phyloP scores from a whole-genome alignment of 2,797 vertebrate genomes.

The Phataginus tricuspis region DNA sequence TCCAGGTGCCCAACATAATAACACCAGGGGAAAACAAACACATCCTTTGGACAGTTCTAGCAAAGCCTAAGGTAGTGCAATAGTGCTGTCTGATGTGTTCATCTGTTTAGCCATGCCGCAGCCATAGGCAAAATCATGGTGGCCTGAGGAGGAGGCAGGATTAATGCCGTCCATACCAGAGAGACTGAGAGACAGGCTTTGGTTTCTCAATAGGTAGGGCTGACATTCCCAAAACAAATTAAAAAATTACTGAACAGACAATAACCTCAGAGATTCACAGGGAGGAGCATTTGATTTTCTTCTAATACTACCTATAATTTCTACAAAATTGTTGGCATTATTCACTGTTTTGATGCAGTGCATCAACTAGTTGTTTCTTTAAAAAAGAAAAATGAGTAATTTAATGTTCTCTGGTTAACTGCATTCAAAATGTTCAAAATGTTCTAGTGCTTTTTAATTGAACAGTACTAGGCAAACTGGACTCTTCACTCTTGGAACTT shows the following conservation, averaged over 20 bases:
- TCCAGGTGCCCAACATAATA: background rate
- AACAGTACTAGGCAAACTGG: background rate
- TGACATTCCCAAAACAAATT: background rate
- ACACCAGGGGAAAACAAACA: background rate
- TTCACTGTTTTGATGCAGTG: background rate
- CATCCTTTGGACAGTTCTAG: background rate
- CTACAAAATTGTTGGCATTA: background rate
- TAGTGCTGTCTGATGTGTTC: accelerated
- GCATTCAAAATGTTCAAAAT: background rate
- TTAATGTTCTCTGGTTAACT: background rate
- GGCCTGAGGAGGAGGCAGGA: background rate
- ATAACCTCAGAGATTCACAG: background rate
- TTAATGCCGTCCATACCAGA: accelerated
- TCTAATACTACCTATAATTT: background rate
- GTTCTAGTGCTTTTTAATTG: background rate
- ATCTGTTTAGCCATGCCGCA: background rate
- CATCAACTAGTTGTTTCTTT: background rate
- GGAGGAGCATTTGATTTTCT: background rate
- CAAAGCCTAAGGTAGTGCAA: accelerated
- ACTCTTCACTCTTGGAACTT: background rate
- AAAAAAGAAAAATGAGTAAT: background rate
- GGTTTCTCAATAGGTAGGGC: background rate
- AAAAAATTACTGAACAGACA: background rate
- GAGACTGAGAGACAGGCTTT: too few species aligned
- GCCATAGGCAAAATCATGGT: background rate